Conservation (phyloP, 2,797 vertebrate genomes). For the Florisuga fusca region DNA sequence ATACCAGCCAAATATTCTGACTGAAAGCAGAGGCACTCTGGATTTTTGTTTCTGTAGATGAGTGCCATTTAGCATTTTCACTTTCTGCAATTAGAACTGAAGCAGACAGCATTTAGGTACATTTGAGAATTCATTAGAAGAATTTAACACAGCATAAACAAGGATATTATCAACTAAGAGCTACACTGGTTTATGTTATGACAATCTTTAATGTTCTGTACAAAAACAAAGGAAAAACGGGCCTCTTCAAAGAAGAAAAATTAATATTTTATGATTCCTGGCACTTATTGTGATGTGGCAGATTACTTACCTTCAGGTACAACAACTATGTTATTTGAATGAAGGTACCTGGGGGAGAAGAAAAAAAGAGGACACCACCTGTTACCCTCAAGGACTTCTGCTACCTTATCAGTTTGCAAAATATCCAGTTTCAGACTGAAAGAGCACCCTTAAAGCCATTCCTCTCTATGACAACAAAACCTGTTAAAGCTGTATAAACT, state of each 20-base stretch:
- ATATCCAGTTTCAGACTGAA: constrained; percentile 61
- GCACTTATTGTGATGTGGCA: constrained; percentile 36
- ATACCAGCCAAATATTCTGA: neutral
- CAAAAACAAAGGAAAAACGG: constrained; percentile 28
- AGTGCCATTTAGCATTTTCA: constrained; percentile 32
- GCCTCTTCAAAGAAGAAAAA: constrained; percentile 30
- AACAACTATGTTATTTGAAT: constrained; percentile 96
- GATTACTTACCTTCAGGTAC: constrained; percentile 91
- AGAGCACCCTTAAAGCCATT: constrained; percentile 49
- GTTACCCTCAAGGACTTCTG: constrained; percentile 65
- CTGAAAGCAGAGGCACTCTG: neutral
- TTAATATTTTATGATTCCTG: constrained; percentile 48
- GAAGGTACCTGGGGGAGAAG: constrained; percentile 87
- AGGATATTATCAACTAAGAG: neutral
- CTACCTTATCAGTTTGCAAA: constrained; percentile 63
- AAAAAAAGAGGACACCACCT: constrained; percentile 60
- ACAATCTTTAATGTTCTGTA: constrained; percentile 50
- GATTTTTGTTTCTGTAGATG: neutral
- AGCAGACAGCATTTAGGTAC: constrained; percentile 24
- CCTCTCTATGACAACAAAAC: constrained; percentile 12
- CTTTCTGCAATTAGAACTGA: constrained; percentile 31
- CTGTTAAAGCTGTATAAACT: neutral
- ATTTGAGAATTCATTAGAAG: constrained; percentile 36
- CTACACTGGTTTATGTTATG: constrained; percentile 9
- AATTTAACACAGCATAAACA: constrained; percentile 12